These are phyloP conservation scores for Anableps anableps DNA, from an alignment of 2,797 vertebrate genomes.

Conservation along the genomic window DNA sequence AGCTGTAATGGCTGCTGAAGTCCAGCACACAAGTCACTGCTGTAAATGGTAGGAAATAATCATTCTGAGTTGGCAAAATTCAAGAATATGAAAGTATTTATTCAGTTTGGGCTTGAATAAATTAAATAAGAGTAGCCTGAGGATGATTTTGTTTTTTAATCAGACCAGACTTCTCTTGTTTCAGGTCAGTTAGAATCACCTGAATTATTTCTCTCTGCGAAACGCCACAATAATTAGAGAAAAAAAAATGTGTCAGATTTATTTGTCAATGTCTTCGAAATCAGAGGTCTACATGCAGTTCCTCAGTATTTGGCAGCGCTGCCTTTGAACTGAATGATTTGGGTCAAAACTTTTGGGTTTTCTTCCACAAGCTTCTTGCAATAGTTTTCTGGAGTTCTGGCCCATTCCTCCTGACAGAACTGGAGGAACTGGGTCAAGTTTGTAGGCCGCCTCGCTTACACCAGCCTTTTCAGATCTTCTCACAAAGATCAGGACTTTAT, in stretches of 20 bases:
- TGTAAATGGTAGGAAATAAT: background rate
- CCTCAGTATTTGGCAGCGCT: background rate
- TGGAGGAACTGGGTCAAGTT: too few species aligned
- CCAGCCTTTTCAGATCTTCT: too few species aligned
- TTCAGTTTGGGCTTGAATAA: background rate
- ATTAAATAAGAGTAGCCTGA: background rate
- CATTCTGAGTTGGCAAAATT: background rate
- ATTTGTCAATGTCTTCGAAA: background rate
- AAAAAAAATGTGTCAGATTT: background rate
- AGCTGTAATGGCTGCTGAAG: background rate
- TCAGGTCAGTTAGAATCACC: background rate
- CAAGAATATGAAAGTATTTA: background rate
- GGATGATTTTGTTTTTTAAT: background rate
- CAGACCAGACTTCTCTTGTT: background rate
- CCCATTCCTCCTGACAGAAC: too few species aligned
- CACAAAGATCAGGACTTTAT: too few species aligned
- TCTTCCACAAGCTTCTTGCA: too few species aligned
- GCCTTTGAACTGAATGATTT: too few species aligned
- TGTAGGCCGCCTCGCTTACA: too few species aligned
- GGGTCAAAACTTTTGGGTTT: too few species aligned
- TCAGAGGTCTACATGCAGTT: background rate
- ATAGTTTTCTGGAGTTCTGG: too few species aligned
- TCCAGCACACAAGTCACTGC: constrained; percentile 7
- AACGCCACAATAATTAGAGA: background rate
- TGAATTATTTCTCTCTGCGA: background rate